Conservation (phyloP, 2,113 vertebrate species). For the Myrmecobius fasciatus region DNA sequence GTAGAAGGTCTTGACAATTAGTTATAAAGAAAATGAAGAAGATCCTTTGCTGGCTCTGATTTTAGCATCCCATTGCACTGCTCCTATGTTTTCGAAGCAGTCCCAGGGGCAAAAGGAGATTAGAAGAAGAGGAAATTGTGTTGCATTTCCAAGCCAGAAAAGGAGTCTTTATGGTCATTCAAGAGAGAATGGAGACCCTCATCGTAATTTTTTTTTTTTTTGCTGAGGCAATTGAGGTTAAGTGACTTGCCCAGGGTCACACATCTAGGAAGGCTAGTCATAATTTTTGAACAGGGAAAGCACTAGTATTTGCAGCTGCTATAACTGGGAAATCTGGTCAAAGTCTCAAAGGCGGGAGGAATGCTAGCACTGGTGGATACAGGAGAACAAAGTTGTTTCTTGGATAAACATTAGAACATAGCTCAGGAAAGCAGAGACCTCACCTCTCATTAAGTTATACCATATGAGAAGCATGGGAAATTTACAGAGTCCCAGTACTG, state of each 20-base stretch:
- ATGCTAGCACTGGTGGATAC: background rate
- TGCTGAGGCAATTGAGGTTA: no score
- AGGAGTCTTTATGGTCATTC: no score
- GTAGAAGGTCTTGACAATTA: no score
- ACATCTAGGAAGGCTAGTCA: no score
- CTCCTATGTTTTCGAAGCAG: background rate
- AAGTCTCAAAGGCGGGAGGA: background rate
- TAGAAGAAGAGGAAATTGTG: no score
- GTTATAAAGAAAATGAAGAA: background rate
- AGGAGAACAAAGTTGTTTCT: background rate
- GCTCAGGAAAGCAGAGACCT: background rate
- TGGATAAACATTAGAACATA: background rate
- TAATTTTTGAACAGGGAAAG: background rate
- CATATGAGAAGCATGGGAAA: background rate
- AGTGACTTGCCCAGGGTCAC: no score
- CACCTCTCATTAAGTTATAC: background rate
- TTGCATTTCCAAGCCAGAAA: no score
- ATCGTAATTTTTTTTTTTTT: no score
- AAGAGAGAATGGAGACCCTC: background rate
- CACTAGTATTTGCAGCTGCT: background rate
- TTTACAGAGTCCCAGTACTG: background rate
- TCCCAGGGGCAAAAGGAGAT: no score
- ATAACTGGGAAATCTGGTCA: no score
- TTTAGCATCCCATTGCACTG: no score
- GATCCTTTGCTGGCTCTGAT: background rate